These are phyloP conservation scores for Muscicapa adusta DNA, from an alignment of 2,113 vertebrate species.

Conservation along the genomic window DNA sequence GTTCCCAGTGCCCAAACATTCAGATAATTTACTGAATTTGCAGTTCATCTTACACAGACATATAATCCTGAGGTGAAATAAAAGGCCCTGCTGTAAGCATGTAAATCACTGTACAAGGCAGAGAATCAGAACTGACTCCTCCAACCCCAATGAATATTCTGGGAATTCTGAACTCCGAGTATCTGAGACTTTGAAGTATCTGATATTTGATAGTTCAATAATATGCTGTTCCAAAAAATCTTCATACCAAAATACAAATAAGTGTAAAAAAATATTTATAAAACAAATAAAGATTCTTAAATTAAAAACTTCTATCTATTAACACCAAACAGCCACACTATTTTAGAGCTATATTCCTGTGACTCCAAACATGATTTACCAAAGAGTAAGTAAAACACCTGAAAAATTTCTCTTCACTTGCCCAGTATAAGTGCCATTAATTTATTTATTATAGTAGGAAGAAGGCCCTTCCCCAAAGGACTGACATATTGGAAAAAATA, in stretches of 20 bases:
- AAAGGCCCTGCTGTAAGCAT: neutral
- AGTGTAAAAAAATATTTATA: neutral
- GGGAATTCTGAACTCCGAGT: neutral
- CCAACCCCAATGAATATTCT: neutral
- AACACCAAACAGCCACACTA: neutral
- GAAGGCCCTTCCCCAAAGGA: neutral
- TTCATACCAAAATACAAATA: neutral
- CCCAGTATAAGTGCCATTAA: neutral
- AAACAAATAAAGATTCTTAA: neutral
- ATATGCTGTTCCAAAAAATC: neutral
- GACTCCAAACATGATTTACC: neutral
- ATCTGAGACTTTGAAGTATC: neutral
- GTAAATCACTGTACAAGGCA: neutral
- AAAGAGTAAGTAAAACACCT: neutral
- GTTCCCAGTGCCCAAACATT: neutral
- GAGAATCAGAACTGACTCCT: neutral
- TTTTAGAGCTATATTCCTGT: neutral
- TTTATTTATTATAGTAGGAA: neutral
- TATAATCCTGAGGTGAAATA: neutral
- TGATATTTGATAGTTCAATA: neutral
- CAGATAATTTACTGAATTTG: neutral
- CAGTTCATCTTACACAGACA: neutral
- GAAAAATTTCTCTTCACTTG: neutral
- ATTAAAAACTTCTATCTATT: neutral
- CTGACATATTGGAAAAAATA: neutral